These are phyloP conservation scores for Phthorimaea operculella DNA, from an alignment of 1,140 invertebrate species.

Conservation along the genomic window DNA sequence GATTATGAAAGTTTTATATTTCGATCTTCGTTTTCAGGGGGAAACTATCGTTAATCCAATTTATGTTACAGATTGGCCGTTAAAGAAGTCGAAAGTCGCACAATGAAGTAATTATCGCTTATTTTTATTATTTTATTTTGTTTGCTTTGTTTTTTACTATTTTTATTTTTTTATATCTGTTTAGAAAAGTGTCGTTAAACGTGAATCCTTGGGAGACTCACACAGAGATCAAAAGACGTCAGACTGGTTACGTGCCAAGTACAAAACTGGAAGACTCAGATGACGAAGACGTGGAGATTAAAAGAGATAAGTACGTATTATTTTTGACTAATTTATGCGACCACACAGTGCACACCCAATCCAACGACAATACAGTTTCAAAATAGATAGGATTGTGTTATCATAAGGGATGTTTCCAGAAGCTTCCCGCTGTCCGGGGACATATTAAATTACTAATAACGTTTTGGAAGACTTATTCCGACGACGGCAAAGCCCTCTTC, in stretches of 20 bases:
- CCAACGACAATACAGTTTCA: no score
- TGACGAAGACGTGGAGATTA: background rate
- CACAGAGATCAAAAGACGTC: background rate
- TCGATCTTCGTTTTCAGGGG: no score
- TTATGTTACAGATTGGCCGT: background rate
- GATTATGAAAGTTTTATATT: no score
- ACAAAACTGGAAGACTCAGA: background rate
- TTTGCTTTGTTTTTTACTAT: background rate
- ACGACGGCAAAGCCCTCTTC: no score
- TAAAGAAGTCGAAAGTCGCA: background rate
- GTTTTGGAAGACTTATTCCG: no score
- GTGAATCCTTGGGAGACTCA: background rate
- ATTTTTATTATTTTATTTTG: background rate
- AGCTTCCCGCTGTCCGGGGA: no score
- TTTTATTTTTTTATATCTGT: slow-evolving; percentile 16
- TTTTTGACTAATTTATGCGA: no score
- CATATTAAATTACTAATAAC: no score
- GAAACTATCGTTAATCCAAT: background rate
- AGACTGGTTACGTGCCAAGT: background rate
- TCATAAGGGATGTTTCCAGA: no score
- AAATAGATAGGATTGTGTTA: no score
- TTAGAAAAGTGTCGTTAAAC: background rate
- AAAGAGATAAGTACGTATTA: background rate
- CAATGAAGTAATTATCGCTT: background rate
- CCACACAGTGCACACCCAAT: no score